Percentiles rank a stretch among this genome's conserved stretches.
These are phyloP conservation scores for Heteronetta atricapilla DNA, from an alignment of 2,113 vertebrate species.

Conservation along the genomic window DNA sequence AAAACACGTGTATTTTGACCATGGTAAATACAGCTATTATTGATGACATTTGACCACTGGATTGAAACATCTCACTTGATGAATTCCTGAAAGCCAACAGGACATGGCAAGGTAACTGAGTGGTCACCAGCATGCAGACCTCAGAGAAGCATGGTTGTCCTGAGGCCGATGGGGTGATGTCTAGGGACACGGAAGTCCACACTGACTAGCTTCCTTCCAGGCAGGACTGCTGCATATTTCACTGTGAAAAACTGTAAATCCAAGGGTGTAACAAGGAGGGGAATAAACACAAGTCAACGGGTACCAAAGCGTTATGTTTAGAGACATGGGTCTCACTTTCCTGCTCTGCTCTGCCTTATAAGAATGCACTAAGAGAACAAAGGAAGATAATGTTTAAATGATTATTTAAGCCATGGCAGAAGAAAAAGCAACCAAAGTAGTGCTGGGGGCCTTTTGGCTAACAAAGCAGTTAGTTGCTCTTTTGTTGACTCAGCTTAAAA, in stretches of 20 bases:
- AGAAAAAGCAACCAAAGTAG: neutral
- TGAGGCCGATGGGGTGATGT: rapidly evolving
- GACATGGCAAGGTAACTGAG: neutral
- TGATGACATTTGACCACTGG: neutral
- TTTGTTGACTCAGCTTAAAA: slow-evolving; percentile 16
- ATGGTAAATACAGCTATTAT: neutral
- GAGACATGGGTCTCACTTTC: neutral
- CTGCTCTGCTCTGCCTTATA: neutral
- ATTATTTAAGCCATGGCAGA: neutral
- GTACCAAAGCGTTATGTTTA: neutral
- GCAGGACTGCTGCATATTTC: neutral
- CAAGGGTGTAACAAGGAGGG: neutral
- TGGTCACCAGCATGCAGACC: neutral
- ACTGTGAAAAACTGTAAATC: neutral
- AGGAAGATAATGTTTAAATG: neutral
- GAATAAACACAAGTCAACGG: neutral
- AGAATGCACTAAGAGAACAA: neutral
- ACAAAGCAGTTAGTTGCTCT: neutral
- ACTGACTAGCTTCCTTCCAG: neutral
- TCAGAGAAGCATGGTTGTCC: neutral
- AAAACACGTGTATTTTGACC: neutral
- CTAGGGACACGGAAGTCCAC: neutral
- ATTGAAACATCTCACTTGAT: neutral
- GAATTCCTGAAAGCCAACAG: neutral
- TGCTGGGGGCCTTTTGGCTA: neutral